A percentile compares a stretch with the other conserved stretches of the same genome.
Conservation (phyloP, 2,888 invertebrate species). For the Andrena bicolor region DNA sequence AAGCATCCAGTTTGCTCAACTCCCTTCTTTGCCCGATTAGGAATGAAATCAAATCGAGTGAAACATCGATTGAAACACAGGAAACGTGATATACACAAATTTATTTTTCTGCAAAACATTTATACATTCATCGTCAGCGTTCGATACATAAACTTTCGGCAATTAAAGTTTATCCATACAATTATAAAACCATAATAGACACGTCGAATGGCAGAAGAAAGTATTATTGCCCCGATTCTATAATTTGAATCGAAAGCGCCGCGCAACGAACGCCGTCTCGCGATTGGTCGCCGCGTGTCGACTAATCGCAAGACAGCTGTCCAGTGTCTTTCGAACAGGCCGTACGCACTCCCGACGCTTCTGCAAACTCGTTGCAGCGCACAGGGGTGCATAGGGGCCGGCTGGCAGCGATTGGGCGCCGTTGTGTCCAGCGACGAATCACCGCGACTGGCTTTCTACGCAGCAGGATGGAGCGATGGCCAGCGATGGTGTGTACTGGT, state of each 20-base stretch:
- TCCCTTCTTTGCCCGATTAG: neutral
- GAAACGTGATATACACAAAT: too few species aligned
- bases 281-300: neutral
- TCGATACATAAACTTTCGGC: too few species aligned
- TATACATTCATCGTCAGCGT: too few species aligned
- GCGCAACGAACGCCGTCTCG: neutral
- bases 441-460: slow-evolving; percentile 31
- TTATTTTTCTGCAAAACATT: too few species aligned
- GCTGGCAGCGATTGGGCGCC: slow-evolving; percentile 39
- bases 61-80: too few species aligned
- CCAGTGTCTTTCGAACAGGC: slow-evolving; percentile 42
- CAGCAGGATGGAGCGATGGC: slow-evolving; percentile 28
- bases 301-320: slow-evolving; percentile 29
- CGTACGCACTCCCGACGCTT: slow-evolving; percentile 1
- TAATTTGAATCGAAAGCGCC: neutral
- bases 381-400: neutral
- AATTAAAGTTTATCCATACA: too few species aligned
- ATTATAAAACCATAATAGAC: too few species aligned
- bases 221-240: neutral
- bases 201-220: too few species aligned
- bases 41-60: too few species aligned
- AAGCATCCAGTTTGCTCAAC: slow-evolving; percentile 8
- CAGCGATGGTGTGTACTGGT: slow-evolving; percentile 44
- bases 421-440: slow-evolving; percentile 40
- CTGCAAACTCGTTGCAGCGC: slow-evolving; percentile 13